These are phyloP conservation scores for Cossypha heuglini DNA, from an alignment of 2,797 vertebrate genomes.

Conservation along the genomic window DNA sequence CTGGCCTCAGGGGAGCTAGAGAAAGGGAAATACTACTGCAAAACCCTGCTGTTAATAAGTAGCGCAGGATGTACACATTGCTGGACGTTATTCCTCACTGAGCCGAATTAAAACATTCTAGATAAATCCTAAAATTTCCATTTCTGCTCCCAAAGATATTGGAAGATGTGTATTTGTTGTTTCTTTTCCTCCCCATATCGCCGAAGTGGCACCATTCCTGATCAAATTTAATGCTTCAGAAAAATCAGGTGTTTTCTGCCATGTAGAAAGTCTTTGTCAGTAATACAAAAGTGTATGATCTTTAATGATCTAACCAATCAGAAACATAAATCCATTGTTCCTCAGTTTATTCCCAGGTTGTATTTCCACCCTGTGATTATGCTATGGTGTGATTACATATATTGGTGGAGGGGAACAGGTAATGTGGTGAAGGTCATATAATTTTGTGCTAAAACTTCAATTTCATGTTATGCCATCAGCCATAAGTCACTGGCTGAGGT, in stretches of 20 bases:
- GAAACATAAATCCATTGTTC: neutral
- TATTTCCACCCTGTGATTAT: neutral
- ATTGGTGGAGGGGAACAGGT: neutral
- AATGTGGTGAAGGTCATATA: neutral
- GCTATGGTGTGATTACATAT: neutral
- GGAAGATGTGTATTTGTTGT: accelerated
- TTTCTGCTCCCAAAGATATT: neutral
- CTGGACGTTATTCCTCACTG: neutral
- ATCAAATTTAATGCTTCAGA: neutral
- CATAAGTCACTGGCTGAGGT: neutral
- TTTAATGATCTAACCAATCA: neutral
- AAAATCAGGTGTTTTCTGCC: neutral
- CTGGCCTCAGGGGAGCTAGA: accelerated
- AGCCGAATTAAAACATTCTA: neutral
- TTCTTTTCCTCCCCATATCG: accelerated
- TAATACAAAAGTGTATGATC: neutral
- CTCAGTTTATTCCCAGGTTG: neutral
- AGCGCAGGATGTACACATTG: accelerated
- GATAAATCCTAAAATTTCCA: neutral
- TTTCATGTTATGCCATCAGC: neutral
- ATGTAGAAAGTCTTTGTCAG: neutral
- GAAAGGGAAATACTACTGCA: neutral
- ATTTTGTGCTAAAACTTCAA: neutral
- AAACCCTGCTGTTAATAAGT: neutral
- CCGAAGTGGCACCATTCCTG: accelerated